phyloP scores from a whole-genome alignment of 2,113 vertebrate species.

The Bos taurus region DNA sequence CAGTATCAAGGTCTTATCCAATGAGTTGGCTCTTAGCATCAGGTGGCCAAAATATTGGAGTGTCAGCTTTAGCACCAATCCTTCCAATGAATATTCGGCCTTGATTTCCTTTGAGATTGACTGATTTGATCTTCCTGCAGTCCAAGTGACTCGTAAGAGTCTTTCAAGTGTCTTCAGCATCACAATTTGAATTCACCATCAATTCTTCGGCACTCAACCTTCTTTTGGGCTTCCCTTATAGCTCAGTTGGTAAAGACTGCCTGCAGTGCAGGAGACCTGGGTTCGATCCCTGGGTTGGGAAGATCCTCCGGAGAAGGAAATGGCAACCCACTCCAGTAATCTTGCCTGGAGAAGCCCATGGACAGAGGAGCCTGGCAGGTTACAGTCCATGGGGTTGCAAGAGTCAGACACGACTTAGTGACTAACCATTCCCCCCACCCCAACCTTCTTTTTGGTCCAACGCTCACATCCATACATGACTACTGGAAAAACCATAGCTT shows the following conservation, averaged over 20 bases:
- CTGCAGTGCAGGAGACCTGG: not conserved
- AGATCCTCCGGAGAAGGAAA: not conserved
- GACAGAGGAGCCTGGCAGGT: too few relatives aligned
- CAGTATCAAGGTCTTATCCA: not conserved
- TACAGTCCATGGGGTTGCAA: too few relatives aligned
- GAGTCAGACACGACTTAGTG: too few relatives aligned
- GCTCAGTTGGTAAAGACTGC: not conserved
- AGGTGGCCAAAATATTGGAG: not conserved
- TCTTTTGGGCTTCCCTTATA: not conserved
- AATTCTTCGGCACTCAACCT: not conserved
- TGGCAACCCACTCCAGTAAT: not conserved
- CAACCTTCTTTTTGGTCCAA: not conserved
- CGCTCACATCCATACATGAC: not conserved
- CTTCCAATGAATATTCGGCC: not conserved
- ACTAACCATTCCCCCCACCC: too few relatives aligned
- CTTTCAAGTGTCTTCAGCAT: not conserved
- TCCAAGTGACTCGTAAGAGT: not conserved
- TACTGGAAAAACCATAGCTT: not conserved
- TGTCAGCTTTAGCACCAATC: not conserved
- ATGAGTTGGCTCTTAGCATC: not conserved
- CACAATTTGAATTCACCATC: not conserved
- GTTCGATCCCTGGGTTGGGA: not conserved
- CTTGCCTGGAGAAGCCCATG: not conserved
- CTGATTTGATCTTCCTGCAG: not conserved
- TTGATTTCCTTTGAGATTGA: not conserved